phyloP scores from a whole-genome alignment of 2,888 invertebrate species.

The Phyllotreta cruciferae region DNA sequence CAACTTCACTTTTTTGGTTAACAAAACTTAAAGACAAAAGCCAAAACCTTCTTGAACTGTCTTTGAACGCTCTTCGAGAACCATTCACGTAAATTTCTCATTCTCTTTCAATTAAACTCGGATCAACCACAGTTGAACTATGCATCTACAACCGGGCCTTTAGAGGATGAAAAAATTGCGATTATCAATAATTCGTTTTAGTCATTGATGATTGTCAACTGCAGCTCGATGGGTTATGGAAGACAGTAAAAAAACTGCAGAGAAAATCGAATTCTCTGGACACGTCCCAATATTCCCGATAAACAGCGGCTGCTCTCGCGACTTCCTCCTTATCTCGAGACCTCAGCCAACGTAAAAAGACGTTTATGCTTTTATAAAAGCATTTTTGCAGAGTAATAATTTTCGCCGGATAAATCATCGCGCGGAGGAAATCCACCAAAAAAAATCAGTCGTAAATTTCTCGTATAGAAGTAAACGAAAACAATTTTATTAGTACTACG shows the following conservation, averaged over 20 bases:
- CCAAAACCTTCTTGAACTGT: too few relatives aligned
- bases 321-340: constrained; percentile 12
- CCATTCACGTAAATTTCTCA: too few relatives aligned
- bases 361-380: constrained; percentile 27
- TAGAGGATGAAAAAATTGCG: too few relatives aligned
- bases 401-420: constrained; percentile 21
- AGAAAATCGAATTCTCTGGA: constrained; percentile 12
- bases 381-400: constrained; percentile 24
- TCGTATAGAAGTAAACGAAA: constrained; percentile 29
- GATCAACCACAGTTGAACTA: too few relatives aligned
- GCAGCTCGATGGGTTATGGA: too few relatives aligned
- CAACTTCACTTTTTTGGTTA: too few relatives aligned
- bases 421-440: constrained; percentile 21
- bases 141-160: too few relatives aligned
- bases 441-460: constrained; percentile 25
- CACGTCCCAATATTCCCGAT: constrained; percentile 8
- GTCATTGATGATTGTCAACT: too few relatives aligned
- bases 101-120: too few relatives aligned
- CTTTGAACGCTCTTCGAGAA: too few relatives aligned
- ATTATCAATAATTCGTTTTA: too few relatives aligned
- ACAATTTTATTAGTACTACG: constrained; percentile 32
- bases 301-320: constrained; percentile 10
- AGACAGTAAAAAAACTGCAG: neutral
- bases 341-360: constrained; percentile 15
- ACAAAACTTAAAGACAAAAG: too few relatives aligned